These are phyloP conservation scores for Cremastinae sp. DNA, from an alignment of 2,888 invertebrate species.

Conservation along the genomic window DNA sequence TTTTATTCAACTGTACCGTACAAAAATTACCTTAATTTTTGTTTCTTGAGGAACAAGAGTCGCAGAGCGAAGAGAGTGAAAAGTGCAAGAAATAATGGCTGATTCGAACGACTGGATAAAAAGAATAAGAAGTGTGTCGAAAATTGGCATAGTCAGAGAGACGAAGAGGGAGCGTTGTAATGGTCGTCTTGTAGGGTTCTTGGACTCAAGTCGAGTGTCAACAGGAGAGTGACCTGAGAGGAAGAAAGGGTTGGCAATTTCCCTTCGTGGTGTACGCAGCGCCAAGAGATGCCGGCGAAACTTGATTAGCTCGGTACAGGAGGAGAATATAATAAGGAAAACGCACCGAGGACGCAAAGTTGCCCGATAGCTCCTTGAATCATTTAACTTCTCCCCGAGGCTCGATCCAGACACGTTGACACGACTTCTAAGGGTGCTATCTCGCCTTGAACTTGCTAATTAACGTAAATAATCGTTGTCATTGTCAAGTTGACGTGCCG, in stretches of 20 bases:
- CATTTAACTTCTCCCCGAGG: constrained; percentile 58
- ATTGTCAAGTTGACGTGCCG: constrained; percentile 26
- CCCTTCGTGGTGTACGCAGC: constrained; percentile 17
- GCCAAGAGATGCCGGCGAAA: constrained; percentile 12
- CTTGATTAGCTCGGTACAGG: constrained; percentile 9
- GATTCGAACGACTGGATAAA: neutral
- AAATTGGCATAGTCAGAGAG: constrained; percentile 29
- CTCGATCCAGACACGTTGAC: constrained; percentile 49
- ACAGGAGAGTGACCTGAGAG: constrained; percentile 43
- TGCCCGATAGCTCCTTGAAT: constrained; percentile 43
- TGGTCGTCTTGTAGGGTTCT: constrained; percentile 38
- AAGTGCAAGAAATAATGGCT: neutral
- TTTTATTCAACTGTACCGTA: too few relatives aligned
- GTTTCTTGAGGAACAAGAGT: too few relatives aligned
- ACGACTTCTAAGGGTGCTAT: constrained; percentile 7
- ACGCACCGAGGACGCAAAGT: neutral
- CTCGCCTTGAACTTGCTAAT: constrained; percentile 22
- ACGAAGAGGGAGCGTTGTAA: constrained; percentile 7
- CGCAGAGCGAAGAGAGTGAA: too few relatives aligned
- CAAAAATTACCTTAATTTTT: too few relatives aligned
- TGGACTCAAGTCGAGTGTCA: constrained; percentile 49
- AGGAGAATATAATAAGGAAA: constrained; percentile 24
- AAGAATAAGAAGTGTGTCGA: constrained; percentile 24
- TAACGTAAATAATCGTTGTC: constrained; percentile 5
- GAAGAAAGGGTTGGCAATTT: constrained; percentile 43